Evolutionary conservation across 2,888 invertebrate species (phyloP).

Genomic region (Drosophila neoperkinsi): DNA sequence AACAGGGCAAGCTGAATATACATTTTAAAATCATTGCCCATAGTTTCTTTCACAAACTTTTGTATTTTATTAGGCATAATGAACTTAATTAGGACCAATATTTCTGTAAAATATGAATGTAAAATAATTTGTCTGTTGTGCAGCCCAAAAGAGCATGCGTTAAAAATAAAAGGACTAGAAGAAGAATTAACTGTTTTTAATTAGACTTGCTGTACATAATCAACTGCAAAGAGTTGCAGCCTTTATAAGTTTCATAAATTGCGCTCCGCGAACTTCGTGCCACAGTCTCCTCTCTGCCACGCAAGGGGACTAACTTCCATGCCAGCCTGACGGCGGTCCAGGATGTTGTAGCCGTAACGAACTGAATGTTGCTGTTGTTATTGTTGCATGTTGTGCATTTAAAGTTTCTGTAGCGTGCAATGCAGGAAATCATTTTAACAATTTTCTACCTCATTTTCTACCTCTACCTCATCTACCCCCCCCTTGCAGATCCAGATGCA

Average conservation of each 20-base stretch:
- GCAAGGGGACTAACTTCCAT: slow-evolving; percentile 2
- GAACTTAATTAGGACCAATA: slow-evolving; percentile 6
- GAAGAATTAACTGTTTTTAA: slow-evolving; percentile 68
- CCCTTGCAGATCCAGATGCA: slow-evolving; percentile 21
- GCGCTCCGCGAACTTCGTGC: slow-evolving; percentile 35
- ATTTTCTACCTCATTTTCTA: slow-evolving; percentile 66
- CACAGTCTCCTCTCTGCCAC: background rate
- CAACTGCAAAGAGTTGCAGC: slow-evolving; percentile 55
- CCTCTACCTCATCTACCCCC: no score
- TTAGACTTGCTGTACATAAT: slow-evolving; percentile 71
- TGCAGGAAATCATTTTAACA: slow-evolving; percentile 80
- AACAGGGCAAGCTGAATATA: no score
- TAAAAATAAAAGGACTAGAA: slow-evolving; percentile 37
- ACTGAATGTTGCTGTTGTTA: slow-evolving; percentile 46
- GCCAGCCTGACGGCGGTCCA: slow-evolving; percentile 32
- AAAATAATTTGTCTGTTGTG: slow-evolving; percentile 2
- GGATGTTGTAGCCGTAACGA: slow-evolving; percentile 63
- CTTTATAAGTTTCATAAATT: slow-evolving; percentile 47
- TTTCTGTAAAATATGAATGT: background rate
- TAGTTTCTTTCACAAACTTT: background rate
- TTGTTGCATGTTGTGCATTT: slow-evolving; percentile 75
- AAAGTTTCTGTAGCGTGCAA: slow-evolving; percentile 75
- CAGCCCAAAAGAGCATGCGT: slow-evolving; percentile 23
- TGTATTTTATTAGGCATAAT: background rate
- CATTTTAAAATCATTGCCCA: background rate